Evolutionary conservation across 2,797 vertebrate species (phyloP).

Genomic region (Sebastiscus albofasciatus): DNA sequence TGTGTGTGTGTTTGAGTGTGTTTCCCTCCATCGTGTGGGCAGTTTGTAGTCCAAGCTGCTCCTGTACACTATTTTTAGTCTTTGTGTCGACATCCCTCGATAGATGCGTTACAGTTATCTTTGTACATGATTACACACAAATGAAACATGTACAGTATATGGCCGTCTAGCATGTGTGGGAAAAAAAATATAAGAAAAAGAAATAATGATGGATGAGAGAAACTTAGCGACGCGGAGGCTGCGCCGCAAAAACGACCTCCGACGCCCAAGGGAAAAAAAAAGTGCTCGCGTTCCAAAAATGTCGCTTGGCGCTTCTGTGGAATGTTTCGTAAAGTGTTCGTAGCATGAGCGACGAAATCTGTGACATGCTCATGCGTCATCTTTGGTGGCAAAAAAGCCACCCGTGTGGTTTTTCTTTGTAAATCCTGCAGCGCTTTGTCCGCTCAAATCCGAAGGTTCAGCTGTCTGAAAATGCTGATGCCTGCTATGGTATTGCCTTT

Average conservation of each 20-base stretch:
- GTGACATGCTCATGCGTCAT: constrained; percentile 42
- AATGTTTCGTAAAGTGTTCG: constrained; percentile 68
- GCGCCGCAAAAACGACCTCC: constrained; percentile 62
- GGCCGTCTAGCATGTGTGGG: constrained; percentile 55
- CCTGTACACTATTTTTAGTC: constrained; percentile 61
- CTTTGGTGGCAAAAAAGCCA: constrained; percentile 56
- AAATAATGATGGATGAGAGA: constrained; percentile 27
- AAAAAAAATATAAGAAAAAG: constrained; percentile 32
- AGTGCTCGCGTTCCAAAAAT: constrained; percentile 77
- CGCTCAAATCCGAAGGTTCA: not conserved
- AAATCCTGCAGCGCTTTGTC: constrained; percentile 30
- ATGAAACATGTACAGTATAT: constrained; percentile 60
- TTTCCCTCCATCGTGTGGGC: constrained; percentile 42
- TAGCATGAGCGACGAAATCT: constrained; percentile 17
- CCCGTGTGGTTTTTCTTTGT: constrained; percentile 33
- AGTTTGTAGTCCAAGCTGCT: constrained; percentile 58
- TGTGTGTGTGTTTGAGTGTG: constrained; percentile 29
- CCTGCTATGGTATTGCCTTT: constrained; percentile 13
- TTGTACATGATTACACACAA: constrained; percentile 73
- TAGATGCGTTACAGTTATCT: constrained; percentile 72
- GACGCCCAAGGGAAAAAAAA: constrained; percentile 52
- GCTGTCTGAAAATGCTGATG: not conserved
- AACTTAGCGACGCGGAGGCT: constrained; percentile 14
- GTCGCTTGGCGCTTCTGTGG: constrained; percentile 53
- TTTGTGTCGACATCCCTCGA: constrained; percentile 37